Base-by-base conservation (phyloP, 1,140 invertebrate species). In the Drosophila azteca region DNA sequence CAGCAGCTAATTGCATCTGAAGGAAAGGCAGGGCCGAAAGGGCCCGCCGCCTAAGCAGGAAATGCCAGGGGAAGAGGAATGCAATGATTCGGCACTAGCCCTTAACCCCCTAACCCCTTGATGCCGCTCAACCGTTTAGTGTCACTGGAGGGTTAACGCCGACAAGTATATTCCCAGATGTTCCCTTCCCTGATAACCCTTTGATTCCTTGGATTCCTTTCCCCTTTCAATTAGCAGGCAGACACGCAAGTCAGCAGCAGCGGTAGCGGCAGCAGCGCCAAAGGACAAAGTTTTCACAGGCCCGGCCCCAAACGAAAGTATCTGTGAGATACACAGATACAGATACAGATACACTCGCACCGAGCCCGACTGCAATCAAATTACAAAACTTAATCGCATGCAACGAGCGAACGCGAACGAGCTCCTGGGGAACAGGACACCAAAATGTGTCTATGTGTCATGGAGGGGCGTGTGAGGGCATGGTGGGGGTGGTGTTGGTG, bases 371-470 rank as follows among this genome's bases (percentile, higher is more conserved):
- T 46, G 83, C 83, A 88, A 88, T 88, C 83, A 88, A 88, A 88
- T 88, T 88, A 88, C 83, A 53, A 88, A 88, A 88, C 84, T 13
- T 88, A 88, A 88, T 88, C 84, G 84, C 83, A 88, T 88, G 83
- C 79, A 83, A 87, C 8, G 8, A 8, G 73, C 73, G 48, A 79
- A 73, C 77, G 65, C 66, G 49, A 46, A 60, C 57, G 55, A 78
- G 67, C 83, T 67, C 2, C 35, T 13, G 11, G 11, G 11, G 11
- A 39, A 39, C 35, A 39, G 35, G 35, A 39, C 35, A 72, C 75
- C 70, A 68, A 59, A 79, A 74, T 74, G 70, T 75, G 79, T 82
- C 73, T 67, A 61, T 75, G 64, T 46, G 48, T 52, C 46, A 48
- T 17, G 73, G 77, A 65, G 74, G 77, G 77, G 81, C 6, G 5